These are phyloP conservation scores for Lordiphosa fenestrarum DNA, from an alignment of 2,888 invertebrate genomes.

Conservation along the genomic window DNA sequence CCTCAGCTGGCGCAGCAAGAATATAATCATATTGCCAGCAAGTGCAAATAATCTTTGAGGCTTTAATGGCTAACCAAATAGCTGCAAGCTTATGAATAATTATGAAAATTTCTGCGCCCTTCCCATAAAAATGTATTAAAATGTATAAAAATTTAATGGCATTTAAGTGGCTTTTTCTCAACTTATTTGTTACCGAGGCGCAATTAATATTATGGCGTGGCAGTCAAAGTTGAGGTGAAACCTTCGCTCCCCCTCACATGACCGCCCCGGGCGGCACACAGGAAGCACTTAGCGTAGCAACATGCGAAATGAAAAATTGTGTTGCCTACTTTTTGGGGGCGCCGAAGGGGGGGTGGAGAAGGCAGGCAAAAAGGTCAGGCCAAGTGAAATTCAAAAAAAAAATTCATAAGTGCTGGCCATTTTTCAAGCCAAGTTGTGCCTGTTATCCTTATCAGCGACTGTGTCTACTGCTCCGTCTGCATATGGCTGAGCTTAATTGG, in stretches of 20 bases:
- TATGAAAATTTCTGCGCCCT: constrained; percentile 55
- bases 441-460: constrained; percentile 35
- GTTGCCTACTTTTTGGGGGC: constrained; percentile 46
- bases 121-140: constrained; percentile 60
- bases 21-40: constrained; percentile 14
- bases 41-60: constrained; percentile 50
- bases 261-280: constrained; percentile 48
- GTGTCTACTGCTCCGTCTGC: constrained; percentile 23
- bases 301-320: constrained; percentile 71
- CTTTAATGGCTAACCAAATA: constrained; percentile 57
- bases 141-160: constrained; percentile 73
- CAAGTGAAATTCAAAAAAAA: constrained; percentile 48
- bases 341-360: neutral
- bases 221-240: constrained; percentile 66
- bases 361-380: constrained; percentile 56
- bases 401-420: constrained; percentile 66
- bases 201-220: constrained; percentile 80
- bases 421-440: constrained; percentile 38
- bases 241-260: constrained; percentile 23
- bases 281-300: constrained; percentile 69
- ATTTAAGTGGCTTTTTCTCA: constrained; percentile 63
- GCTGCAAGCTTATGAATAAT: constrained; percentile 68
- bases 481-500: constrained; percentile 50
- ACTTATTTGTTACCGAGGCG: constrained; percentile 39
- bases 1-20: constrained; percentile 43